Evolutionary conservation across 2,888 invertebrate genomes (phyloP), one percentile per base, ranked within the genome.

Genomic region (Melikaiella ostensackeni): DNA sequence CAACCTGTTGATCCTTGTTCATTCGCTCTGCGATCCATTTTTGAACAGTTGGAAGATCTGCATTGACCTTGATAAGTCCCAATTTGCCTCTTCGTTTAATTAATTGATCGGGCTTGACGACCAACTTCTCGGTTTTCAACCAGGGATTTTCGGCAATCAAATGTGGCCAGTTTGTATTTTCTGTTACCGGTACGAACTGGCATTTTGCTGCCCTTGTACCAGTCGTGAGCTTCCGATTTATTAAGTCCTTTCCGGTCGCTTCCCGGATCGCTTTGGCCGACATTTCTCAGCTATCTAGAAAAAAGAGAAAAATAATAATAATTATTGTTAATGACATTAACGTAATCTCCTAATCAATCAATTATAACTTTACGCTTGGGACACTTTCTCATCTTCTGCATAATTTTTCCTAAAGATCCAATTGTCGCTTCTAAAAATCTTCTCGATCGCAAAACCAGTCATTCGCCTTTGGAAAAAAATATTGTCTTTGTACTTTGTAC

Each of bases 31-130:
- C 92, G 75, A 99, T 94, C 99, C 99, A 99, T 91, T 95, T 92
- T 87, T 97, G 94, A 24, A 97, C 97, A 33, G 95, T 95, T 0
- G 94, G 93, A 8, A 97, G 94, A 80, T 95, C 95, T 86, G 96
- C 96, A 91, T 99, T 98, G 8, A 99, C 98, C 84, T 98, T 97
- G 84, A 99, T 98, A 75, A 99, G 93, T 0, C 99, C 99, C 77
- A 99, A 94, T 92, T 99, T 99, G 76, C 99, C 99, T 77, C 99
- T 95, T 38, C 99, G 94, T 92, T 99, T 99, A 91, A 99, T 99
- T 92, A 99, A 93, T 93, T 99, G 99, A 92, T 99, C 99, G 0
- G 99, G 99, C 91, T 99, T 99, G n/a, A 98, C 99, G 5, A 99
- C 99, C 84, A 99, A 93, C 92, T 96, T 96, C 92, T 96, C 95